Base-by-base conservation (phyloP, 1,140 invertebrate species). In the Calliopsis andreniformis region DNA sequence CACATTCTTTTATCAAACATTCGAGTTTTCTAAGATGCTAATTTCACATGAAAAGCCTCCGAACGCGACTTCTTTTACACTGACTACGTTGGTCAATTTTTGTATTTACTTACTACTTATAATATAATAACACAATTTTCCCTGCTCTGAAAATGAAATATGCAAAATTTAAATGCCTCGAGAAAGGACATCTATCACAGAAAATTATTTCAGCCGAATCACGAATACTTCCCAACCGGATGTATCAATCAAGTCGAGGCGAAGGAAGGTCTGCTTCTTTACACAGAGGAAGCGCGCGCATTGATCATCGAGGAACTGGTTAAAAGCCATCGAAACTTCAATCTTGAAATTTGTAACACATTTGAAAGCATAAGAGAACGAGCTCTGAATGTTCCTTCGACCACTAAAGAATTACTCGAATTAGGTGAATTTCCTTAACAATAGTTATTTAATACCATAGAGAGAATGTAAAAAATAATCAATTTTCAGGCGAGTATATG, bases 321-420 rank as follows among this genome's bases (percentile, higher is more conserved):
- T 0, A 64, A 85, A 4, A 89, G 90, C 30, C 94, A 94, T 79
- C 90, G 91, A 35, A 88, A 89, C 63, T 93, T 93, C 58, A 95
- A 95, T 89, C 86, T 93, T 14, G 92, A 93, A 43, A 96, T 96
- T 71, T 95, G 95, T 81, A 80, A 89, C 3, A 91, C 90, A 68
- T 96, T 96, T 83, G 93, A 86, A 49, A 55, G 35, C 10, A 62
- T 92, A 25, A 88, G 87, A 58, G 63, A 82, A 0, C 80, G 82
- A 16, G 84, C 88, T 10, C 64, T 80, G 0, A 76, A 86, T 14
- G 76, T 89, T 23, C 96, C 96, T 2, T 91, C 91, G 77, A 95
- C 94, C 32, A 96, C 96, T 0, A 94, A 94, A 80, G 94, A 96
- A 86, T 91, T 97, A 35, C 91, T 97, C n/a, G 95, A 95, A 53